Conservation (phyloP, 2,888 invertebrate genomes). For the Hirudinaria manillensis region DNA sequence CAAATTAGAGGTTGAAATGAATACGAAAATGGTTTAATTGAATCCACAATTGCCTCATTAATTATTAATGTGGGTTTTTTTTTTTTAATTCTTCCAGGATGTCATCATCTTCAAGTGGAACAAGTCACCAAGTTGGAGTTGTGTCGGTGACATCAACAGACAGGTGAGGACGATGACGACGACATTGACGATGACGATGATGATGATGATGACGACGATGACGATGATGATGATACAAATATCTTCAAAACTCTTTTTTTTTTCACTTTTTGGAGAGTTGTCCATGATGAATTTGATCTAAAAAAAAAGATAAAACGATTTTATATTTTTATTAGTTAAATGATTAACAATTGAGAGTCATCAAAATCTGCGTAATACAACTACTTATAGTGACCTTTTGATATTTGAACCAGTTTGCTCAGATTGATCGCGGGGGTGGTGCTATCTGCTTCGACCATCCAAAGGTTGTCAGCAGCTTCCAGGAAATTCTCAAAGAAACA, state of each 20-base stretch:
- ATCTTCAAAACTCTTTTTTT: no score
- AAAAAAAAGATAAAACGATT: no score
- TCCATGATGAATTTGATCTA: no score
- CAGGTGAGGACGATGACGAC: neutral
- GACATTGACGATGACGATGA: no score
- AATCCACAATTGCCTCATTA: neutral
- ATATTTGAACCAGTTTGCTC: neutral
- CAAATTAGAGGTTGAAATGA: neutral
- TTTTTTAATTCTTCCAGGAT: neutral
- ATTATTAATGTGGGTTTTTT: neutral
- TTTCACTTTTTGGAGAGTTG: no score
- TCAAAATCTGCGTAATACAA: no score
- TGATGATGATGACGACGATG: no score
- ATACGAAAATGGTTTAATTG: neutral
- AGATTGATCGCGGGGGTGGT: conserved; percentile 14
- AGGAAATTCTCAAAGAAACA: neutral
- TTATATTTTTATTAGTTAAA: no score
- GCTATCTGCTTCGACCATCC: conserved; percentile 4
- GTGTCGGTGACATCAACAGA: conserved; percentile 28
- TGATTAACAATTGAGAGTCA: no score
- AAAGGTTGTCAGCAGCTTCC: neutral
- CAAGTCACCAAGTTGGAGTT: neutral
- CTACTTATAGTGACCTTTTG: neutral
- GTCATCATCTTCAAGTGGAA: neutral
- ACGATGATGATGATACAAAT: no score